Conservation (phyloP, 2,888 invertebrate genomes). For the Agonum fuliginosum region DNA sequence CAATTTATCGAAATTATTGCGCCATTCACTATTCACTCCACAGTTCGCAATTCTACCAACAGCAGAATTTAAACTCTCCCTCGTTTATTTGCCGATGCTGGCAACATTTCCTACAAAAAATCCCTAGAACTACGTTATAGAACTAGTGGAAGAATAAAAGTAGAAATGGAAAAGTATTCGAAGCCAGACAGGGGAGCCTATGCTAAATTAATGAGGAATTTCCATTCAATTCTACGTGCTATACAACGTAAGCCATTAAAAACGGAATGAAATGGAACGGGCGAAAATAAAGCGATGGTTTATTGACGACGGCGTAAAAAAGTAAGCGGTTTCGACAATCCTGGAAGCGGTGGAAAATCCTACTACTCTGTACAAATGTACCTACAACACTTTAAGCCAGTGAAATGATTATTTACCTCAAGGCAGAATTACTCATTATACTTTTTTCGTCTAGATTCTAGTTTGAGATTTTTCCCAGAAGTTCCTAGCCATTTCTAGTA, state of each 20-base stretch:
- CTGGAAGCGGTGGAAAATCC: too few species aligned
- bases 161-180: constrained; percentile 24
- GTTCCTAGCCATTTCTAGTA: too few species aligned
- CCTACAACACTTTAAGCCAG: too few species aligned
- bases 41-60: background rate
- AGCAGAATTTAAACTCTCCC: background rate
- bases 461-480: too few species aligned
- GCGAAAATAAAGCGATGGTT: constrained; percentile 28
- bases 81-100: background rate
- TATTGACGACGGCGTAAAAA: constrained; percentile 15
- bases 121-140: constrained; percentile 1
- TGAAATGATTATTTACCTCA: too few species aligned
- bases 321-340: background rate
- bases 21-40: background rate
- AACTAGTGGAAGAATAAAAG: constrained; percentile 5
- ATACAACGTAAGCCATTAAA: constrained; percentile 28
- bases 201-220: constrained; percentile 53
- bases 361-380: too few species aligned
- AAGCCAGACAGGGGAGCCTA: constrained; percentile 16
- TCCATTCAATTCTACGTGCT: constrained; percentile 17
- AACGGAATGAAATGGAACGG: constrained; percentile 16
- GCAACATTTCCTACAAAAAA: constrained; percentile 2
- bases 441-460: too few species aligned
- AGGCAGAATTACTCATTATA: too few species aligned
- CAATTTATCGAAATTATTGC: constrained; percentile 13